Percentiles rank a stretch among this genome's conserved stretches.
phyloP scores from a whole-genome alignment of 2,113 vertebrate genomes.

The Colinus virginianus region DNA sequence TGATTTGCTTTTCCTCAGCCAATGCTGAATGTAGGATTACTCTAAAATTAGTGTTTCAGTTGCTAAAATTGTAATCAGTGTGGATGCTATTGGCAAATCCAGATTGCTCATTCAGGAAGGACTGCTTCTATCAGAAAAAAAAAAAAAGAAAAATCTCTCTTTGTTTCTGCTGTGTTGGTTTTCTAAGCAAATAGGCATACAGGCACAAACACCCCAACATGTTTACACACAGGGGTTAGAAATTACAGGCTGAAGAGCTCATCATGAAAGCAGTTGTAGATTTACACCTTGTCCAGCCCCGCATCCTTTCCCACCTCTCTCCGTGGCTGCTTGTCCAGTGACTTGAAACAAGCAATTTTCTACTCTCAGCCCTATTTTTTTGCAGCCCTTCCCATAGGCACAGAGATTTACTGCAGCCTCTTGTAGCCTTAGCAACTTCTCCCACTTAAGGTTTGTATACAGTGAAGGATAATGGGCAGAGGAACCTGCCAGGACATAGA shows the following conservation, averaged over 20 bases:
- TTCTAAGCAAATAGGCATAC: background rate
- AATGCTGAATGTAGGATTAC: background rate
- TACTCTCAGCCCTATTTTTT: constrained; percentile 22
- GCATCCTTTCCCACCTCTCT: background rate
- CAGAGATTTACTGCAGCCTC: constrained; percentile 40
- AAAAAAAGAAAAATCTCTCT: rapidly evolving
- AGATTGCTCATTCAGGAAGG: background rate
- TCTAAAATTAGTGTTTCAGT: background rate
- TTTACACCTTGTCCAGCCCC: background rate
- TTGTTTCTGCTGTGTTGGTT: background rate
- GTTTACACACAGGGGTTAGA: background rate
- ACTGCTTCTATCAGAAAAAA: background rate
- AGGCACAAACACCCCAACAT: background rate
- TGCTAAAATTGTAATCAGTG: background rate
- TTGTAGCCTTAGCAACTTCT: constrained; percentile 65
- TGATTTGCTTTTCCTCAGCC: background rate
- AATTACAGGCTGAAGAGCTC: background rate
- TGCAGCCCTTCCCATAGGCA: background rate
- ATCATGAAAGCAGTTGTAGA: background rate
- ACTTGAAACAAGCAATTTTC: constrained; percentile 41
- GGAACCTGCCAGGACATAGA: background rate
- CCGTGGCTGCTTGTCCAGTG: background rate
- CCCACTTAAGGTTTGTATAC: background rate
- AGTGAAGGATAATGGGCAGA: constrained; percentile 1
- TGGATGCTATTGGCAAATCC: background rate